Evolutionary conservation across 1,140 invertebrate species (phyloP).

Genomic region (Neoseiulus cucumeris): DNA sequence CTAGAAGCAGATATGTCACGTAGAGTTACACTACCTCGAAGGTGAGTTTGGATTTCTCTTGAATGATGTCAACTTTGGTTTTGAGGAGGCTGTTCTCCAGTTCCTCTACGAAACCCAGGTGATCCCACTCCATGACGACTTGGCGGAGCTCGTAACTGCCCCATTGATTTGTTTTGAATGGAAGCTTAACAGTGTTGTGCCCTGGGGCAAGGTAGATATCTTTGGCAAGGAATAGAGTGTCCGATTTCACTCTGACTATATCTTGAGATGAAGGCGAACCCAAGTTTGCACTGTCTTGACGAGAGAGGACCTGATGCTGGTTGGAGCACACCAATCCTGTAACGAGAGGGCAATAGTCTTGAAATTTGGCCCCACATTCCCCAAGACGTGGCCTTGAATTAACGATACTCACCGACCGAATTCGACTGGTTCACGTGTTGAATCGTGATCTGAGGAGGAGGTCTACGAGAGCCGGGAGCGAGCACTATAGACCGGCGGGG

Average conservation of each 20-base stretch:
- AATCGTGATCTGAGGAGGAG: neutral
- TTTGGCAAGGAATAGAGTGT: constrained; percentile 28
- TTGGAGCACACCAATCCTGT: neutral
- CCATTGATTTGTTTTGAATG: constrained; percentile 27
- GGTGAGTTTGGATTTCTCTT: neutral
- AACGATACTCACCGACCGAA: neutral
- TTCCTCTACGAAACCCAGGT: neutral
- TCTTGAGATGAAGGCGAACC: constrained; percentile 27
- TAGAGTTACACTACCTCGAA: neutral
- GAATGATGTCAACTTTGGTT: neutral
- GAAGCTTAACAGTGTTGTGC: constrained; percentile 43
- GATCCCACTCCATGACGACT: constrained; percentile 11
- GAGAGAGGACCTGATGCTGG: constrained; percentile 6
- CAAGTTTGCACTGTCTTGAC: neutral
- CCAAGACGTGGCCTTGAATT: too few relatives aligned
- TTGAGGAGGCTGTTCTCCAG: neutral
- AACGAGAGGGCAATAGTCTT: neutral
- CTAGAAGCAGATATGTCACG: too few relatives aligned
- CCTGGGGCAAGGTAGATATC: constrained; percentile 44
- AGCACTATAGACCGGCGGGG: neutral
- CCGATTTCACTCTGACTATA: constrained; percentile 33
- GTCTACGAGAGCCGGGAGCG: neutral
- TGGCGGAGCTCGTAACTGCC: constrained; percentile 12
- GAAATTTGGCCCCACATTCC: too few relatives aligned
- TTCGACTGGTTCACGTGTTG: neutral